Conservation (phyloP, 2,797 vertebrate genomes). For the Xenops minutus region DNA sequence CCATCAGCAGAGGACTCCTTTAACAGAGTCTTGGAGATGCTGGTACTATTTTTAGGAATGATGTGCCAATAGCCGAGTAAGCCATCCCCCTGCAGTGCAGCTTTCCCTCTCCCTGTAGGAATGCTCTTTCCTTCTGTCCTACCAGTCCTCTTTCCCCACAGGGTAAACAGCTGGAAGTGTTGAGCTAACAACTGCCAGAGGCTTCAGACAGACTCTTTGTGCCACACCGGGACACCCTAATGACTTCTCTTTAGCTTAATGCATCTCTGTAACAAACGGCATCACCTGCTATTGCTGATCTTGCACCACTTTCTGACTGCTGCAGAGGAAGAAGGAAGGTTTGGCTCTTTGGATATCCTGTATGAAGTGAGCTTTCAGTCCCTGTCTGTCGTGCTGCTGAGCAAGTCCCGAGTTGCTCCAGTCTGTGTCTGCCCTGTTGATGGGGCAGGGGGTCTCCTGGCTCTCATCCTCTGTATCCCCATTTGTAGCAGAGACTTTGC, state of each 20-base stretch:
- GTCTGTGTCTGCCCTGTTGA: neutral
- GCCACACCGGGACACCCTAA: constrained; percentile 16
- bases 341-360: constrained; percentile 8
- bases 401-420: neutral
- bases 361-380: neutral
- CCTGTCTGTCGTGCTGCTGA: neutral
- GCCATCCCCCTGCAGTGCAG: neutral
- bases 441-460: neutral
- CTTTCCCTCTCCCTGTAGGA: neutral
- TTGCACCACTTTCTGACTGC: constrained; percentile 13
- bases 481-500: neutral
- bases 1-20: neutral
- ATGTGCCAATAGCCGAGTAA: neutral
- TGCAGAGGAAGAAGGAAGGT: constrained; percentile 3
- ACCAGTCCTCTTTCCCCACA: constrained; percentile 35
- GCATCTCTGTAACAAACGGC: neutral
- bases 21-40: neutral
- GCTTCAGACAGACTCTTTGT: constrained; percentile 31
- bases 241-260: constrained; percentile 39
- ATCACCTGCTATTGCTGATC: constrained; percentile 23
- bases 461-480: neutral
- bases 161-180: constrained; percentile 62
- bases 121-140: neutral
- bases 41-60: neutral
- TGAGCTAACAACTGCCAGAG: constrained; percentile 30